phyloP scores from a whole-genome alignment of 1,140 invertebrate species.

The Halesus radiatus region DNA sequence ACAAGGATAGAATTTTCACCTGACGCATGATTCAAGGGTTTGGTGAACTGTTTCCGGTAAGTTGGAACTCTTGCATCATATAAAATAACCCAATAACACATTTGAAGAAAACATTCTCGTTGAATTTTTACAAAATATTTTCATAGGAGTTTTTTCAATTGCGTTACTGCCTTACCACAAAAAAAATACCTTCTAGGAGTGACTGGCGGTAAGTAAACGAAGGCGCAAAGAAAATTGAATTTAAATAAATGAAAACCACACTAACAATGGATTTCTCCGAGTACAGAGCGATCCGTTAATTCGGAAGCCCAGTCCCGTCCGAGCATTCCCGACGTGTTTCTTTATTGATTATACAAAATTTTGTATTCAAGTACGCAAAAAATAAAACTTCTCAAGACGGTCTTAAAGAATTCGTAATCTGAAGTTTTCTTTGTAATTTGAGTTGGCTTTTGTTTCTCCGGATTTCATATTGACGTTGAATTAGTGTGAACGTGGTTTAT shows the following conservation, averaged over 20 bases:
- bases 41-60: too few species aligned
- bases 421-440: constrained; percentile 26
- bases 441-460: background rate
- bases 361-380: background rate
- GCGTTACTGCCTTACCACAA: background rate
- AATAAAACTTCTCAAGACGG: constrained; percentile 3
- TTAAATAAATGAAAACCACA: constrained; percentile 6
- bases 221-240: background rate
- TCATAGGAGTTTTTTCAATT: too few species aligned
- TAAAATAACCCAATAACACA: too few species aligned
- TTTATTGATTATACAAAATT: constrained; percentile 23
- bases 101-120: too few species aligned
- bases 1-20: too few species aligned
- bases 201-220: background rate
- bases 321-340: constrained; percentile 1
- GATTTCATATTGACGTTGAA: background rate
- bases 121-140: too few species aligned
- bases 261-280: background rate
- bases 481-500: too few species aligned
- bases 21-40: too few species aligned
- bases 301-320: background rate
- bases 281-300: background rate
- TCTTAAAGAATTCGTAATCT: constrained; percentile 5
- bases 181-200: background rate
- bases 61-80: too few species aligned